Evolutionary conservation across 2,797 vertebrate genomes (phyloP), one percentile per base, ranked within the genome.

Genomic region (Denticeps clupeoides): DNA sequence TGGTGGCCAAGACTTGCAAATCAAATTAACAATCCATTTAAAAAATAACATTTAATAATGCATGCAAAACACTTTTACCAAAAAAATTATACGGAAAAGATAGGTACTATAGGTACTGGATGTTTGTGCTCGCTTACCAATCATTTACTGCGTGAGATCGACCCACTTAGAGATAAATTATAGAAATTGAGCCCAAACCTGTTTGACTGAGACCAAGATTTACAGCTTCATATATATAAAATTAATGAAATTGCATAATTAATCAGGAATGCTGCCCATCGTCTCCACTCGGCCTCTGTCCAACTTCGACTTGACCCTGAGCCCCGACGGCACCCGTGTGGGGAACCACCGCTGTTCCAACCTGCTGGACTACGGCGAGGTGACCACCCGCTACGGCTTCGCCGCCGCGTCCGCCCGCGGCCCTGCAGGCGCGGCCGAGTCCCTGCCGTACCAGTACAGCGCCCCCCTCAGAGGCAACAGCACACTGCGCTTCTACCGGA

Each of bases 261-360:
- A 61, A 44, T 24, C 62, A 95, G 92, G 93, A 26, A 89, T 95
- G 91, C 78, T 97, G 4, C 91, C 92, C 0, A 82, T 89, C 7
- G 75, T 96, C 69, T 97, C 92, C 49, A 94, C 92, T 1, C 87
- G 86, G 5, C 78, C 88, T 4, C 83, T 97, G 32, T 88, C 80
- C 60, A 92, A 92, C 78, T 92, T 96, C 22, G 89, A 97, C 44
- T 75, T 93, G 65, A 92, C 87, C 1, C 86, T 97, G 25, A 95
- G 93, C 56, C 89, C 83, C 0, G 91, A 95, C 9, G 89, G 93
- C 12, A 89, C 85, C 1, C 85, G 89, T 7, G 84, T 84, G 9
- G 92, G 89, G 23, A 89, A 90, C 75, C 92, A 94, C 68, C 90
- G 82, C 53, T 95, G 91, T 72, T 96, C 92, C 61, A 97, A 96